Evolutionary conservation across 1,140 invertebrate species (phyloP), one percentile per base, ranked within the genome.

Genomic region (Danaus plexippus): DNA sequence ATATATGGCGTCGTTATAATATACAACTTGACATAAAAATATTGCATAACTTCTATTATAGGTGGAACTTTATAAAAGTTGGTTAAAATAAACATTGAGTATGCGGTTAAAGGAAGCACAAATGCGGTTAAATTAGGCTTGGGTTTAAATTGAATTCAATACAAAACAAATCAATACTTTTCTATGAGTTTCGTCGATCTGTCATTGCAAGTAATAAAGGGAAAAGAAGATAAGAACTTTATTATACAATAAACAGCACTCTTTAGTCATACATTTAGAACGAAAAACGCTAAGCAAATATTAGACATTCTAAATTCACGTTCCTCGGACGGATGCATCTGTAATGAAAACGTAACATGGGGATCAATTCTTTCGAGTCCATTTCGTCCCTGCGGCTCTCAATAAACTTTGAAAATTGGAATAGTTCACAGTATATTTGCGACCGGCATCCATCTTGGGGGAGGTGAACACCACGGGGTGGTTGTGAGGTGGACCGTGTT

Each of bases 391-490:
- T 41, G 51, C 44, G 52, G 59, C 76, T 73, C 73, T 71, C 56
- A 71, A 61, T 70, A 69, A 82, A 81, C 73, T 85, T 85, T 76
- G 64, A 54, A 74, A 81, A 81, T 81, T 82, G 79, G 75, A 82
- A 85, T 85, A 85, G 79, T 85, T 82, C 62, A 46, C 57, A 51
- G 72, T 65, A 77, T 81, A 78, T 83, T 82, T 81, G 68, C 59
- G 64, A 64, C 61, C 65, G 70, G 73, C 68, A 71, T 74, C 75
- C 75, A 75, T 78, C 73, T 76, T 75, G 71, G 76, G 69, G 73
- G 72, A 55, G 67, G 74, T 41, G 67, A 68, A 69, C 66, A 66
- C 54, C 54, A 63, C 41, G 47, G 53, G 61, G 54, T 22, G 61
- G 54, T 52, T 50, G 61, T 67, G 54, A 49, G 51, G 60, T 52